A percentile compares a stretch with the other conserved stretches of the same genome.
phyloP scores from a whole-genome alignment of 2,797 vertebrate species.

The Leptoclinus maculatus region DNA sequence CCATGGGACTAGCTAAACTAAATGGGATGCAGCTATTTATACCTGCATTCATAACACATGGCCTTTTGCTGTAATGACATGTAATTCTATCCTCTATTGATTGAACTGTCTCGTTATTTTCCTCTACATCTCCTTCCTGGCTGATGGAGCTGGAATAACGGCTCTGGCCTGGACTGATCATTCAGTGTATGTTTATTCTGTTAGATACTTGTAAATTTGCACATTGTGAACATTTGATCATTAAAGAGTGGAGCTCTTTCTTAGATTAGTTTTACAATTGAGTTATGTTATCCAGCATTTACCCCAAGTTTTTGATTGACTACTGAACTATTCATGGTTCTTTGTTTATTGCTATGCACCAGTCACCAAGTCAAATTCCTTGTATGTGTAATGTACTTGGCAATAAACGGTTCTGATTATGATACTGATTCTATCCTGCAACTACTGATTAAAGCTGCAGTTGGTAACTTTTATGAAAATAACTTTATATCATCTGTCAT shows the following conservation, averaged over 20 bases:
- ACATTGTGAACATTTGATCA: background rate
- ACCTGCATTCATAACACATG: background rate
- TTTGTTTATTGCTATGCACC: no score
- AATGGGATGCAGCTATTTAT: background rate
- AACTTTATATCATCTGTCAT: background rate
- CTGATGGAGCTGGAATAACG: background rate
- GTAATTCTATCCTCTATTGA: background rate
- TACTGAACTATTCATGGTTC: background rate
- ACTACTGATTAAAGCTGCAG: background rate
- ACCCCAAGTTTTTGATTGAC: background rate
- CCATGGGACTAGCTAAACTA: no score
- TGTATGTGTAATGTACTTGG: no score
- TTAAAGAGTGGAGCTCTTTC: background rate
- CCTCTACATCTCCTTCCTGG: background rate
- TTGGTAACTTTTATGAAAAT: no score
- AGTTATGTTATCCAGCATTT: background rate
- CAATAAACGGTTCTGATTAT: no score
- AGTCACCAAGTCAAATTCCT: no score
- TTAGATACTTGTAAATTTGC: background rate
- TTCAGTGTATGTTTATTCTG: background rate
- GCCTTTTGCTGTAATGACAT: conserved; percentile 1
- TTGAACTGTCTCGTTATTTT: background rate
- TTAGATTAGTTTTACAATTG: no score
- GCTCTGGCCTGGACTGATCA: background rate
- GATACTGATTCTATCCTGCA: no score